A percentile compares a stretch with the other conserved stretches of the same genome.
phyloP scores from a whole-genome alignment of 2,113 vertebrate genomes.

The Hemicordylus capensis region DNA sequence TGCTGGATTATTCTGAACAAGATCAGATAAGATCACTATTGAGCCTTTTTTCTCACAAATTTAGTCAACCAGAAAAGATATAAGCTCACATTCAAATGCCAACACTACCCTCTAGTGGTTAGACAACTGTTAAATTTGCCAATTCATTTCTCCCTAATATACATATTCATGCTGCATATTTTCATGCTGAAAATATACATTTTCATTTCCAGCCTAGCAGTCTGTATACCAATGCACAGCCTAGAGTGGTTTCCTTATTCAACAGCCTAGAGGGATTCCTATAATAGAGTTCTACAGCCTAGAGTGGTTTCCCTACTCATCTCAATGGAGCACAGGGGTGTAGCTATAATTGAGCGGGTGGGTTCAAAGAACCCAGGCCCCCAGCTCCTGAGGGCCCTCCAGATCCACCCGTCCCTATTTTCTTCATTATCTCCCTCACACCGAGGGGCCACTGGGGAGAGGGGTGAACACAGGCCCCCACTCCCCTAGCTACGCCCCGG shows the following conservation, averaged over 20 bases:
- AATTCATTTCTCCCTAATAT: not conserved
- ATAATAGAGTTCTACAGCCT: no score
- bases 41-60: not conserved
- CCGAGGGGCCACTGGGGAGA: no score
- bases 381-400: no score
- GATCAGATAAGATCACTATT: not conserved
- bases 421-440: no score
- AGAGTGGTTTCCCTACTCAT: not conserved
- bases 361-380: no score
- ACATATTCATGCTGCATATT: not conserved
- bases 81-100: conserved; percentile 42
- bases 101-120: conserved; percentile 61
- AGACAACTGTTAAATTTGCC: not conserved
- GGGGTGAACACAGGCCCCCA: no score
- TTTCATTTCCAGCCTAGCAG: no score
- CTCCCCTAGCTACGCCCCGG: no score
- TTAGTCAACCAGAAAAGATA: not conserved
- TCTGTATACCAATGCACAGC: not conserved
- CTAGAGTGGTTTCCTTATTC: not conserved
- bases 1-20: not conserved
- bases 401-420: no score
- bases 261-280: not conserved
- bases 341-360: no score
- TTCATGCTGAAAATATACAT: not conserved
- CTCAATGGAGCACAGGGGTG: not conserved